Base-by-base conservation (phyloP, 2,888 invertebrate genomes). In the Tridacna gigas region DNA sequence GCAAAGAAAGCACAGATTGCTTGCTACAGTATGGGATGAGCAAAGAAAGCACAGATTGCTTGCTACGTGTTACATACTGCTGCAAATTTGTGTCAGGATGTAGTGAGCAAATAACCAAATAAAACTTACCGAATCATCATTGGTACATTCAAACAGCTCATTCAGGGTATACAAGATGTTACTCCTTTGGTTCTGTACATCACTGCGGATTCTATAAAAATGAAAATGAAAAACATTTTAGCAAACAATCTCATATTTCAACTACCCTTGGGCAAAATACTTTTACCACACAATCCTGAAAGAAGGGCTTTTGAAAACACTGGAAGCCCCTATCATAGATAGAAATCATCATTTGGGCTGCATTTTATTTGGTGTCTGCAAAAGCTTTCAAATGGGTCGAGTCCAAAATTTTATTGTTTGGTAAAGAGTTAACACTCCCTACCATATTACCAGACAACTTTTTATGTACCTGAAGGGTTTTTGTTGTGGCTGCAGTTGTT, bases 81-180 rank as follows among this genome's bases (percentile, higher is more conserved):
- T 51, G 51, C 51, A 51, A 15, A 51, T 51, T 51, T 51, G 51
- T 51, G 11, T 11, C 51, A 51, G 12, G 11, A 15, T 11, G 51
- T 13, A 51, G 15, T 13, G 15, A 15, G 51, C 12, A 13, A 13
- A 51, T 13, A 56, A 56, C 56, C 7, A 7, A 37, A 37, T 37
- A 18, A 56, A n/a, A 67, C 67, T 20, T 74, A 89, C 86, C 83
- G 86, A 76, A 28, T 77, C 67, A 45, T 71, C 71, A 13, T 84
- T 60, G 22, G 86, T 80, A 56, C 77, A 81, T 18, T 86, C 88
- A 28, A 90, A 82, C 48, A 90, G 78, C 13, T 90, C 88, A 81
- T 84, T 87, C 25, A 89, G 28, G 13, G 84, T 82, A 37, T 77
- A 80, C 25, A 71, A 71, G 22, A 71, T 26, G 25, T 48, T 71